phyloP scores from a whole-genome alignment of 2,113 vertebrate species.

The Spilogale gracilis region DNA sequence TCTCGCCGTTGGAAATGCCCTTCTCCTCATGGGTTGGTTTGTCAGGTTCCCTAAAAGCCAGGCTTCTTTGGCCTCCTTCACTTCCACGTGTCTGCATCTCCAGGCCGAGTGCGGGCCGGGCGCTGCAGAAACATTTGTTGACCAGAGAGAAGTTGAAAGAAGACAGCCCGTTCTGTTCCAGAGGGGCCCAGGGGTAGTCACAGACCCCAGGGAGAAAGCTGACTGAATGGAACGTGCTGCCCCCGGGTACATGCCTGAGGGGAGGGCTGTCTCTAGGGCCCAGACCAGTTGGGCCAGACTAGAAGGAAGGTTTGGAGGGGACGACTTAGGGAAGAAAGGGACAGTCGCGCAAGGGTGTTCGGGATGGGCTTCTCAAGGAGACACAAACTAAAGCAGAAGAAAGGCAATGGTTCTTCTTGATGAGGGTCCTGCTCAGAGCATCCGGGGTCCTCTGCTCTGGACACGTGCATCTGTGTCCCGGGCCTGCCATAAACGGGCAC shows the following conservation, averaged over 20 bases:
- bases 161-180: neutral
- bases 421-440: accelerated
- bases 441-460: accelerated
- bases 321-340: neutral
- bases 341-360: neutral
- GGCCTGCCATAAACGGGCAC: neutral
- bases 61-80: neutral
- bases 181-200: neutral
- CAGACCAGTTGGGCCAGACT: neutral
- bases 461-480: neutral
- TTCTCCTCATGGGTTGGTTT: neutral
- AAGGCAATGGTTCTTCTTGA: neutral
- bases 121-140: neutral
- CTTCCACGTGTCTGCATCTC: no score
- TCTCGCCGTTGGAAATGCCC: neutral
- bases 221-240: neutral
- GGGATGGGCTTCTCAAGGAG: neutral
- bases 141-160: neutral
- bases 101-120: neutral
- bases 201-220: neutral
- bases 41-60: neutral
- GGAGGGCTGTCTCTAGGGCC: neutral
- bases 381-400: neutral
- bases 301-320: neutral
- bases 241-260: no score